Base-by-base conservation (phyloP, 1,140 invertebrate genomes). In the Euglossa dilemma region DNA sequence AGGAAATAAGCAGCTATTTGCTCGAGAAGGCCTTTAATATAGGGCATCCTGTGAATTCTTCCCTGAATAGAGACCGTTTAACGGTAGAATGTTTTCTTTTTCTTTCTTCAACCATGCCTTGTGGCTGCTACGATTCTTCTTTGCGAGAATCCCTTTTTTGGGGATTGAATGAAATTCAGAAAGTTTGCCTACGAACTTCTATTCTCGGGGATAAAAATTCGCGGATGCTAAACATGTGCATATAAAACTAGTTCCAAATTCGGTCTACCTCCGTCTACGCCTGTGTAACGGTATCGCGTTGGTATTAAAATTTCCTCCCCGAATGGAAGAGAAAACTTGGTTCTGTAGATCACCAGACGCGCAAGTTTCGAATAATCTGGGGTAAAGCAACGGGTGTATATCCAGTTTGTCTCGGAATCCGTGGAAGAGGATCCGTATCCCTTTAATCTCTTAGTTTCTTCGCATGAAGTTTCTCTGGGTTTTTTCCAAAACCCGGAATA, bases 331-430 rank as follows among this genome's bases (percentile, higher is more conserved):
- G 20, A n/a, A 43, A 66, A 43, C 36, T 66, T 43, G 36, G 63
- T 36, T 18, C 18, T 43, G 12, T 66, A 43, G 63, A 66, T 66
- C 63, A 43, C 63, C 36, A 66, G 28, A 23, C 18, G 20, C 20
- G 23, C 63, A 43, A 66, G 28, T 66, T 66, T 66, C 63, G 20
- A 66, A 66, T 66, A 66, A 66, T 66, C 63, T 43, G 11, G 63
- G 6, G 28, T 20, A 64, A 36, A 9, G 63, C 8, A 11, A 9
- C 63, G 8, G 9, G 18, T 36, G 25, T 18, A 28, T 36, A 63
- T 36, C 28, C 9, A 63, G 61, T 63, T 63, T 63, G 25, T 63
- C 61, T 63, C 28, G 7, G 61, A 36, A 63, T 36, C 16, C 61
- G 1, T 25, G 61, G 9, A 56, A 63, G 16, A 5, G 18, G 28